Conservation (phyloP, 2,113 vertebrate species). For the Oxyura jamaicensis region DNA sequence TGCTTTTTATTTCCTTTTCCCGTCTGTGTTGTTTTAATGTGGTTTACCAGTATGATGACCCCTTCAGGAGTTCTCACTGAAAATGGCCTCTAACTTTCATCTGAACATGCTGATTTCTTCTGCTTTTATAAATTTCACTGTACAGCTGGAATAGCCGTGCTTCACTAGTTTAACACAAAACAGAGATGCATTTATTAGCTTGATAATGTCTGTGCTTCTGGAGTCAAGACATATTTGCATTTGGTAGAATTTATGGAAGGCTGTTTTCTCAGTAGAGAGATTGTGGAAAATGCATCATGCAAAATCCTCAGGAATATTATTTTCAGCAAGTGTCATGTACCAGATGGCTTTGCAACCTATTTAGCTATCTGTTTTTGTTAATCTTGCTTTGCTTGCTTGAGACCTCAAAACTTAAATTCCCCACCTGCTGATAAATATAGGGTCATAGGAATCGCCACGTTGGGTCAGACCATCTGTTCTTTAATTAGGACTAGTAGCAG, state of each 20-base stretch:
- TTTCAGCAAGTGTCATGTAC: neutral
- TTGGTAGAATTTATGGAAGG: neutral
- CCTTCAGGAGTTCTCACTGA: neutral
- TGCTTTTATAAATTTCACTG: neutral
- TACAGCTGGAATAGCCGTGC: neutral
- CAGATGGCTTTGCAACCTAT: conserved; percentile 7
- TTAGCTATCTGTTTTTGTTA: conserved; percentile 19
- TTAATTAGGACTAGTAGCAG: conserved; percentile 44
- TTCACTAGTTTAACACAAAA: neutral
- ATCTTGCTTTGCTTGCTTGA: conserved; percentile 15
- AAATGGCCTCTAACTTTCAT: neutral
- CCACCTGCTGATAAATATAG: conserved; percentile 27
- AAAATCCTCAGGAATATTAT: neutral
- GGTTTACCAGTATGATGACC: neutral
- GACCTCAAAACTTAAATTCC: conserved; percentile 44
- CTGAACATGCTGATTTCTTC: neutral
- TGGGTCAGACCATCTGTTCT: conserved; percentile 45
- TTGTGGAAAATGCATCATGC: neutral
- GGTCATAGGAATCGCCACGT: conserved; percentile 8
- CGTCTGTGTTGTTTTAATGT: fast-evolving
- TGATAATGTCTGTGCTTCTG: neutral
- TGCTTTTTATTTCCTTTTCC: neutral
- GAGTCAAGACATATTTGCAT: neutral
- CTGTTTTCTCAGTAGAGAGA: neutral
- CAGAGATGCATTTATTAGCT: neutral